These are phyloP conservation scores for Hartigia nigra DNA, from an alignment of 2,888 invertebrate species.

Conservation along the genomic window DNA sequence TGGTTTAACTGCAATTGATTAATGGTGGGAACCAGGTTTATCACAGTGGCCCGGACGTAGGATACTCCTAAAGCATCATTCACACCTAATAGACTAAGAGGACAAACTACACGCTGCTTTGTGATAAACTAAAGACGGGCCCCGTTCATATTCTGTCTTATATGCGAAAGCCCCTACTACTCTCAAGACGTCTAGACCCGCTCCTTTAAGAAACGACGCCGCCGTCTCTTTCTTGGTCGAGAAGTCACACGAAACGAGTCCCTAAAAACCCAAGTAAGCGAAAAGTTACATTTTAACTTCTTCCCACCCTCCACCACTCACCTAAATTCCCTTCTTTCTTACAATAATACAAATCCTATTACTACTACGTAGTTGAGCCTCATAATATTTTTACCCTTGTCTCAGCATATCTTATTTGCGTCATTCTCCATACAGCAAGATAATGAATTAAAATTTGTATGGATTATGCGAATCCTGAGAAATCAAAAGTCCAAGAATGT, in stretches of 20 bases:
- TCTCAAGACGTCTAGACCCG: constrained; percentile 1
- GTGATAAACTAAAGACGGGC: constrained; percentile 62
- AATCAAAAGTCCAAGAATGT: not conserved
- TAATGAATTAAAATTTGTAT: not conserved
- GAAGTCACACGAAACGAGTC: not conserved
- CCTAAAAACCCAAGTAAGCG: not conserved
- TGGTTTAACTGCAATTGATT: not conserved
- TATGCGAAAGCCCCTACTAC: constrained; percentile 61
- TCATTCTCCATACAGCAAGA: not conserved
- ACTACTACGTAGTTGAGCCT: not conserved
- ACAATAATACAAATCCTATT: not conserved
- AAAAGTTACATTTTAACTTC: not conserved
- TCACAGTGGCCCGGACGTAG: not conserved
- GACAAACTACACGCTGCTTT: constrained; percentile 44
- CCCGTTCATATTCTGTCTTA: constrained; percentile 63
- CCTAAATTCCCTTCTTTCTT: not conserved
- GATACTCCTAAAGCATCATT: not conserved
- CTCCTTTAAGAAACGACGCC: constrained; percentile 1
- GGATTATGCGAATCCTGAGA: not conserved
- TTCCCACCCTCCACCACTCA: too few relatives aligned
- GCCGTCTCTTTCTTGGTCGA: constrained; percentile 18
- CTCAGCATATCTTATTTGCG: not conserved
- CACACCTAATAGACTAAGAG: constrained; percentile 13
- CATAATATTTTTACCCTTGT: not conserved
- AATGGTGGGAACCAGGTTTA: not conserved